These are phyloP conservation scores for Hippocampus guttulatus DNA, from an alignment of 2,113 vertebrate genomes.

Conservation along the genomic window DNA sequence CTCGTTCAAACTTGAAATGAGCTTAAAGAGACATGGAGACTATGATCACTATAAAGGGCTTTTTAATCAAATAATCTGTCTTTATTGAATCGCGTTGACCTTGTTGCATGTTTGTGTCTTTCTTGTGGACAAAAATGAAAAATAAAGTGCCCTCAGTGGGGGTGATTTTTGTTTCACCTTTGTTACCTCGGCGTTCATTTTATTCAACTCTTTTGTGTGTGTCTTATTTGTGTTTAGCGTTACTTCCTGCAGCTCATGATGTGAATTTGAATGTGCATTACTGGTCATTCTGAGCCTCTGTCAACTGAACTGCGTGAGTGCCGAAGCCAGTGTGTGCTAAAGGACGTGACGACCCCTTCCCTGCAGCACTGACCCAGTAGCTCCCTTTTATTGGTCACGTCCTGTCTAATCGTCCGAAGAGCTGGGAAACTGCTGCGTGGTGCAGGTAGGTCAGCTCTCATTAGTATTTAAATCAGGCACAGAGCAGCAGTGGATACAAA, in stretches of 20 bases:
- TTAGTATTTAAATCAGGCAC: conserved; percentile 54
- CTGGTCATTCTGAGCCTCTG: conserved; percentile 42
- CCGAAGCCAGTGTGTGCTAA: conserved; percentile 15
- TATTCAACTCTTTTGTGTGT: conserved; percentile 7
- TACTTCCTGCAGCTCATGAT: conserved; percentile 32
- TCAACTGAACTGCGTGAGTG: conserved; percentile 10
- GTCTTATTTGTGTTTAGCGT: background rate
- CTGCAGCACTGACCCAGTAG: conserved; percentile 12
- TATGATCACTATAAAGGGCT: conserved; percentile 76
- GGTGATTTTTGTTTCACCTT: conserved; percentile 61
- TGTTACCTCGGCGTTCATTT: conserved; percentile 26
- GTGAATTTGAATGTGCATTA: conserved; percentile 43
- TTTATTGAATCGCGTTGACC: conserved; percentile 75
- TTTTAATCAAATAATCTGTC: conserved; percentile 66
- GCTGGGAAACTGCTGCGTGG: conserved; percentile 37
- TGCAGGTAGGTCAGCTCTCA: conserved; percentile 46
- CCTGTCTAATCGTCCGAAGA: conserved; percentile 42
- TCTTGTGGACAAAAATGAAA: conserved; percentile 58
- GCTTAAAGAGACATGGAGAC: conserved; percentile 53
- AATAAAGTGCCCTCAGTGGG: conserved; percentile 71
- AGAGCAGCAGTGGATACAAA: conserved; percentile 14
- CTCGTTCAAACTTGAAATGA: conserved; percentile 39
- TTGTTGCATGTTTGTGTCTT: conserved; percentile 80
- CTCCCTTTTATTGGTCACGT: conserved; percentile 16
- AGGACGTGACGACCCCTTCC: conserved; percentile 3